Conservation (phyloP, 2,113 vertebrate species). For the Barbus barbus region DNA sequence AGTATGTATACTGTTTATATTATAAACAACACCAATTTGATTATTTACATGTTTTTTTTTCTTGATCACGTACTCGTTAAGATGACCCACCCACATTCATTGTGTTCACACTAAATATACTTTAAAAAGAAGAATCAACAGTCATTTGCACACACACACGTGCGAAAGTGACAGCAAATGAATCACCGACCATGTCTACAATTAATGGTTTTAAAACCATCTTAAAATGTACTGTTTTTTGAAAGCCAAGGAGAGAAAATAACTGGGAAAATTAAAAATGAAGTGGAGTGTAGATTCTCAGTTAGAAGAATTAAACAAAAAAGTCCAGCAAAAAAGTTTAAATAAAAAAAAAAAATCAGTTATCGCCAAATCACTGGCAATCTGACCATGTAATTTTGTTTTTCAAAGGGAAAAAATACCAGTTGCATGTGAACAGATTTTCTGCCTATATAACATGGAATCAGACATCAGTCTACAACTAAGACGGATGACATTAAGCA, state of each 20-base stretch:
- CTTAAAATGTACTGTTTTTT: neutral
- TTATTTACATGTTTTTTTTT: conserved; percentile 67
- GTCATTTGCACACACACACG: conserved; percentile 31
- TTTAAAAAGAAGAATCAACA: neutral
- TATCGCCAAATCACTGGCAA: neutral
- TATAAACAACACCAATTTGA: conserved; percentile 59
- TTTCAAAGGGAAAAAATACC: neutral
- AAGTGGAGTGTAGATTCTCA: neutral
- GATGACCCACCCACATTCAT: conserved; percentile 22
- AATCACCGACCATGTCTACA: neutral
- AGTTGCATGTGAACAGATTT: conserved; percentile 4
- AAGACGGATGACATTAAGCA: conserved; percentile 3
- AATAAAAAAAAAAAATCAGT: neutral
- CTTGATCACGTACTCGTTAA: conserved; percentile 41
- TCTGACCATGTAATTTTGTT: neutral
- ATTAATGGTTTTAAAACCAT: neutral
- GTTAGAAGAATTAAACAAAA: neutral
- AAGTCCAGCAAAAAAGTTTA: neutral
- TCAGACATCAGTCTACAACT: conserved; percentile 3
- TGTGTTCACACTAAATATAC: neutral
- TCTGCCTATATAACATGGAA: conserved; percentile 13
- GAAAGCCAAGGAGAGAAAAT: neutral
- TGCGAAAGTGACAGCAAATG: neutral
- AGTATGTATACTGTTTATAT: conserved; percentile 23
- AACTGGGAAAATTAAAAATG: neutral